Evolutionary conservation across 2,113 vertebrate genomes (phyloP).

Genomic region (Synchiropus splendidus): DNA sequence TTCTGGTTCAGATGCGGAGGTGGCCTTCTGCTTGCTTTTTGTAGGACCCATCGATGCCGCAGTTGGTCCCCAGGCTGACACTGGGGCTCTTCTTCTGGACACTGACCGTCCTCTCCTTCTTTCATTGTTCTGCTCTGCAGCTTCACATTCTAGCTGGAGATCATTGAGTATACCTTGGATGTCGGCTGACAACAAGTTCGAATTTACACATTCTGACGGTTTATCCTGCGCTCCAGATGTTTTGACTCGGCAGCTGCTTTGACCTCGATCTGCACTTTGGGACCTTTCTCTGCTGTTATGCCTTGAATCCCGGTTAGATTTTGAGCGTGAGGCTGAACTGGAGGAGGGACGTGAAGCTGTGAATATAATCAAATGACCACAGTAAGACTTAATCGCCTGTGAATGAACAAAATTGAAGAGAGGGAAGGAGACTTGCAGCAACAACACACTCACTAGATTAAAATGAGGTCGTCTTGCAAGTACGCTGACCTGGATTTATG

Average conservation of each 20-base stretch:
- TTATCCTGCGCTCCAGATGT: slow-evolving; percentile 20
- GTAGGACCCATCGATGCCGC: slow-evolving; percentile 1
- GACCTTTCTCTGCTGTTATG: slow-evolving; percentile 56
- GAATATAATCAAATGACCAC: slow-evolving; percentile 5
- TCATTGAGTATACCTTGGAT: slow-evolving; percentile 87
- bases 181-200: slow-evolving; percentile 77
- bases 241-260: slow-evolving; percentile 38
- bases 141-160: slow-evolving; percentile 73
- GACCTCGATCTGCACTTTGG: slow-evolving; percentile 14
- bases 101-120: slow-evolving; percentile 52
- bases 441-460: too few relatives aligned
- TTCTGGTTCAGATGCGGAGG: slow-evolving; percentile 69
- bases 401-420: neutral
- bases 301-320: slow-evolving; percentile 44
- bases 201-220: slow-evolving; percentile 38
- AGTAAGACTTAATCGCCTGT: neutral
- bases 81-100: slow-evolving; percentile 36
- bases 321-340: slow-evolving; percentile 66
- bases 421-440: too few relatives aligned
- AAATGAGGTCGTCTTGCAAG: too few relatives aligned
- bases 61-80: slow-evolving; percentile 34
- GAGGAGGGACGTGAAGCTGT: slow-evolving; percentile 55
- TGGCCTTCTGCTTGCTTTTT: slow-evolving; percentile 67
- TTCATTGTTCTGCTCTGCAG: slow-evolving; percentile 21
- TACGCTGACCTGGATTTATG: too few relatives aligned